Base-by-base conservation (phyloP, 2,888 invertebrate genomes). In the Yponomeuta evonymella region DNA sequence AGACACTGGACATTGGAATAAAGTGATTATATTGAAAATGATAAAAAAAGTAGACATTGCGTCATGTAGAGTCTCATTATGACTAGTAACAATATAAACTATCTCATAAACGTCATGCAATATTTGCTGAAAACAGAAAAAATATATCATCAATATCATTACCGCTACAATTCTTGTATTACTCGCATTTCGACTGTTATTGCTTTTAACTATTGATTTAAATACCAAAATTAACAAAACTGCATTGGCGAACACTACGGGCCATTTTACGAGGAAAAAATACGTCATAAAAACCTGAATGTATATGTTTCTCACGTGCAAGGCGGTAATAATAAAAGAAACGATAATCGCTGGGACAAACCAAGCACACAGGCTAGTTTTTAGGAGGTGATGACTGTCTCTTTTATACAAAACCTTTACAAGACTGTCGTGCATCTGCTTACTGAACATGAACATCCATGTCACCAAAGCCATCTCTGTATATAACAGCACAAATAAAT, bases 371-470 rank as follows among this genome's bases (percentile, higher is more conserved):
- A 83, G 0, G 0, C 88, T 85, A 5, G 84, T 75, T 73, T 79
- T 82, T 79, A 81, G 81, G 12, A 89, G 73, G 11, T 75, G 79
- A 3, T 72, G 72, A 1, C 75, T 75, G 1, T 79, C 73, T 0
- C 48, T 66, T 5, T 76, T 75, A 70, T 75, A 76, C 69, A 89
- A 86, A 23, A 90, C 84, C 75, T 81, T 86, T 10, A 88, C 90
- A 68, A 90, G 79, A 72, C 80, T 81, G 2, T 82, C 77, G 70
- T 89, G 85, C 82, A 91, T 89, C 36, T 86, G 84, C 65, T 82
- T 84, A 58, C 80, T 90, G 70, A 89, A 91, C 3, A 86, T 74
- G 70, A 83, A 87, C 89, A 89, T 91, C 90, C 91, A 91, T 2
- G 76, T 73, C 0, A 89, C 79, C 2, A 90, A 77, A 0, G 77